Evolutionary conservation across 2,888 invertebrate species (phyloP).

Genomic region (Drosophila birchii): DNA sequence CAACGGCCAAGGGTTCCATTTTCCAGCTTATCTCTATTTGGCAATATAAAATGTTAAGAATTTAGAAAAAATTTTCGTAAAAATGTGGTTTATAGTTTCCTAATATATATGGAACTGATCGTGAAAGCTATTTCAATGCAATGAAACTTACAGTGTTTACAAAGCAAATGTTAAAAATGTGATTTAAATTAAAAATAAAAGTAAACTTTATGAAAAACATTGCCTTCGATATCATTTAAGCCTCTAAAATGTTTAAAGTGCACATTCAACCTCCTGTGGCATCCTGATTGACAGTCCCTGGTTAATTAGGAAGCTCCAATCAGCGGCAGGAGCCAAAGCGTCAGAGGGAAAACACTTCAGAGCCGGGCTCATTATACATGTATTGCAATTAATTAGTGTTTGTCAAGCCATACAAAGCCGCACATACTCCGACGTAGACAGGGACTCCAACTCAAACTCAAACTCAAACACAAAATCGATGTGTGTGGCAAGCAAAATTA

Average conservation of each 20-base stretch:
- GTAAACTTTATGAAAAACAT: too few species aligned
- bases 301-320: slow-evolving; percentile 34
- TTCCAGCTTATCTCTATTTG: neutral
- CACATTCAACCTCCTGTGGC: neutral
- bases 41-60: neutral
- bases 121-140: neutral
- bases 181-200: too few species aligned
- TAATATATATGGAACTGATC: neutral
- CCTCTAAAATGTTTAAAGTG: neutral
- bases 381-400: slow-evolving; percentile 50
- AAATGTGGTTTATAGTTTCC: neutral
- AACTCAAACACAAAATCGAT: slow-evolving; percentile 5
- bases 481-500: slow-evolving; percentile 26
- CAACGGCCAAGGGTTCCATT: slow-evolving; percentile 60
- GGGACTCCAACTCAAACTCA: slow-evolving; percentile 3
- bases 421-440: neutral
- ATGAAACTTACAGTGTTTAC: neutral
- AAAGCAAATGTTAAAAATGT: neutral
- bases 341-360: slow-evolving; percentile 5
- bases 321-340: slow-evolving; percentile 13
- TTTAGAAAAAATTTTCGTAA: neutral
- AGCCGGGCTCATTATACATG: slow-evolving; percentile 30
- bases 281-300: slow-evolving; percentile 29
- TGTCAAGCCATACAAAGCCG: slow-evolving; percentile 34
- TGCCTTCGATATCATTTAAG: neutral